These are phyloP conservation scores for Sitta europaea DNA, from an alignment of 2,113 vertebrate species.

Conservation along the genomic window DNA sequence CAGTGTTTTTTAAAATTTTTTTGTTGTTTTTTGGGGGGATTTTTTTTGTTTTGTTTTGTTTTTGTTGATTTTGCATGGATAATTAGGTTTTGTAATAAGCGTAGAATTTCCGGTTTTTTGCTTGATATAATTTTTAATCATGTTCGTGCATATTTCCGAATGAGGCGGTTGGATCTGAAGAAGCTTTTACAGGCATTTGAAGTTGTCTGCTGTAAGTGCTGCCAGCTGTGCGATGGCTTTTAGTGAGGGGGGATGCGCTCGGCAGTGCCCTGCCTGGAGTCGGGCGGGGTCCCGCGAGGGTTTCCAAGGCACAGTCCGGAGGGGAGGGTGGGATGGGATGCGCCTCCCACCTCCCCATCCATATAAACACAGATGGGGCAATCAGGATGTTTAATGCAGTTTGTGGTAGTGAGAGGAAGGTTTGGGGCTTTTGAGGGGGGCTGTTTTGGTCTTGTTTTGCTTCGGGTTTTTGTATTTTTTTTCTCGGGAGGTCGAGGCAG, in stretches of 20 bases:
- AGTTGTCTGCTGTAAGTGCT: not conserved
- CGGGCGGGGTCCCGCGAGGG: fast-evolving
- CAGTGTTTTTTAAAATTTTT: too few relatives aligned
- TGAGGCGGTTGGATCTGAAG: too few relatives aligned
- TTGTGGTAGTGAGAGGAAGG: not conserved
- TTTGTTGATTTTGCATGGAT: not conserved
- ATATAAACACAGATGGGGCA: fast-evolving
- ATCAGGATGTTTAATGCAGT: fast-evolving
- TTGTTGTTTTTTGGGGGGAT: too few relatives aligned
- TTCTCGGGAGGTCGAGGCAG: fast-evolving
- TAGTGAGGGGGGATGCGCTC: fast-evolving
- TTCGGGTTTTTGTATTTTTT: not conserved
- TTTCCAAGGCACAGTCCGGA: fast-evolving
- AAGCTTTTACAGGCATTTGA: not conserved
- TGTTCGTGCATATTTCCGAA: fast-evolving
- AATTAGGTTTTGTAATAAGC: not conserved
- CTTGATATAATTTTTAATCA: not conserved
- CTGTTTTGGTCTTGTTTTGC: not conserved
- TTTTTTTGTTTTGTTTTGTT: too few relatives aligned
- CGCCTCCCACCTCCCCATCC: not conserved
- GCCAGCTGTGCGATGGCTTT: not conserved
- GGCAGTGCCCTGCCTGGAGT: fast-evolving
- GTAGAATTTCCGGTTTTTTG: not conserved
- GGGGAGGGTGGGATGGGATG: not conserved
- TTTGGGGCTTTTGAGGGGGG: not conserved